Percentiles rank a stretch among this genome's conserved stretches.
Evolutionary conservation across 1,140 invertebrate species (phyloP).

Genomic region (Pantala flavescens): DNA sequence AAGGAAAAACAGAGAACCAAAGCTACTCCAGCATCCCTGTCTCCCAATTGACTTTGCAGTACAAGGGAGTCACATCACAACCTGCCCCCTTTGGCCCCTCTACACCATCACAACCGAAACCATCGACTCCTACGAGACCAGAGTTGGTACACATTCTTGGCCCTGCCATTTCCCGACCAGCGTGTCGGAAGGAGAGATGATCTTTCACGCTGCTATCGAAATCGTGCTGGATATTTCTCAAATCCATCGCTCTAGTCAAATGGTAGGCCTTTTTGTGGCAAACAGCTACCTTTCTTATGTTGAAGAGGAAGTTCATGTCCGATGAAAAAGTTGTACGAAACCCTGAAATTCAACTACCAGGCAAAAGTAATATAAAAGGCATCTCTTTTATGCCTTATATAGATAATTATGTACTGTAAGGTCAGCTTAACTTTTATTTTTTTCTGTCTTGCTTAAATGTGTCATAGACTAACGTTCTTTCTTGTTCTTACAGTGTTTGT

Average conservation of each 20-base stretch:
- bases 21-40: neutral
- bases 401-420: no score
- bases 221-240: slow-evolving; percentile 74
- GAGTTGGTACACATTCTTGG: slow-evolving; percentile 78
- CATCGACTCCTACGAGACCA: neutral
- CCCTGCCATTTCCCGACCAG: slow-evolving; percentile 82
- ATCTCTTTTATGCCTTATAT: no score
- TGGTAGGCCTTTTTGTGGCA: neutral
- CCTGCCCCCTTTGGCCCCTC: slow-evolving; percentile 29
- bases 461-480: no score
- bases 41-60: slow-evolving; percentile 28
- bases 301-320: no score
- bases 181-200: slow-evolving; percentile 72
- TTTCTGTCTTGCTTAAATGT: no score
- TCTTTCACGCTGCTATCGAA: slow-evolving; percentile 56
- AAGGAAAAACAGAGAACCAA: neutral
- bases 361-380: no score
- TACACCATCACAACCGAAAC: neutral
- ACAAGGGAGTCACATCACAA: slow-evolving; percentile 28
- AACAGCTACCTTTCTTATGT: no score
- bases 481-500: no score
- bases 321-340: no score
- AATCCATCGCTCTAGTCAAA: slow-evolving; percentile 36
- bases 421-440: no score
- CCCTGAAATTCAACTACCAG: no score